Evolutionary conservation across 2,888 invertebrate genomes (phyloP).

Genomic region (Drosophila ochracea): DNA sequence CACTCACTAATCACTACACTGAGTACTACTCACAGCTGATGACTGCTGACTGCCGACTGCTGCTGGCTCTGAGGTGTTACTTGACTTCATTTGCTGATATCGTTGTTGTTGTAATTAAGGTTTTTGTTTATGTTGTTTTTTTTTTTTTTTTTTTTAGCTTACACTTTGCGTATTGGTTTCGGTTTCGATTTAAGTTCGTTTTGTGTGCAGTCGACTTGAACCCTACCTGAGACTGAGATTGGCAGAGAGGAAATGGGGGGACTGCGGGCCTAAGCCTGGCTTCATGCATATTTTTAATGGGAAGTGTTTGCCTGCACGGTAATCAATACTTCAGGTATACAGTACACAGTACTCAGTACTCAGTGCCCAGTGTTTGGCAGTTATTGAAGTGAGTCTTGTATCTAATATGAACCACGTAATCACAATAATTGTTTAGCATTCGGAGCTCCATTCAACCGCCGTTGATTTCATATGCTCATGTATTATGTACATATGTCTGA

Average conservation of each 20-base stretch:
- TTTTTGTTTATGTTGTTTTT: conserved; percentile 29
- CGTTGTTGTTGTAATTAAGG: conserved; percentile 62
- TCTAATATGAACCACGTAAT: conserved; percentile 52
- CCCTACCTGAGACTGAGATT: conserved; percentile 35
- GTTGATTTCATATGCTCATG: conserved; percentile 48
- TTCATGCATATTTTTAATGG: conserved; percentile 29
- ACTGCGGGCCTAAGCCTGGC: conserved; percentile 1
- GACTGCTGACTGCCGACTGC: conserved; percentile 61
- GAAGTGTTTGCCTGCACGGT: conserved; percentile 66
- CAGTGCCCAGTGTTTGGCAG: conserved; percentile 16
- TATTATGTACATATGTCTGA: not conserved
- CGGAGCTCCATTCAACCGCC: conserved; percentile 73
- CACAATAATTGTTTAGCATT: conserved; percentile 70
- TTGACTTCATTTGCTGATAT: conserved; percentile 62
- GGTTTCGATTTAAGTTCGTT: conserved; percentile 40
- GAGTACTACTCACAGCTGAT: conserved; percentile 51
- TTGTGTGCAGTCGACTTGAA: conserved; percentile 53
- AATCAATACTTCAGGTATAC: conserved; percentile 57
- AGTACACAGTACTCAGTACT: not conserved
- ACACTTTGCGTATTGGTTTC: conserved; percentile 36
- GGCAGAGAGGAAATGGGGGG: not conserved
- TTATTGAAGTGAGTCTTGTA: conserved; percentile 53
- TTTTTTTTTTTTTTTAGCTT: not conserved
- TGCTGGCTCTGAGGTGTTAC: conserved; percentile 64
- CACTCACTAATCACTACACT: conserved; percentile 42